Evolutionary conservation across 2,113 vertebrate species (phyloP).

Genomic region (Ramphastos sulfuratus): DNA sequence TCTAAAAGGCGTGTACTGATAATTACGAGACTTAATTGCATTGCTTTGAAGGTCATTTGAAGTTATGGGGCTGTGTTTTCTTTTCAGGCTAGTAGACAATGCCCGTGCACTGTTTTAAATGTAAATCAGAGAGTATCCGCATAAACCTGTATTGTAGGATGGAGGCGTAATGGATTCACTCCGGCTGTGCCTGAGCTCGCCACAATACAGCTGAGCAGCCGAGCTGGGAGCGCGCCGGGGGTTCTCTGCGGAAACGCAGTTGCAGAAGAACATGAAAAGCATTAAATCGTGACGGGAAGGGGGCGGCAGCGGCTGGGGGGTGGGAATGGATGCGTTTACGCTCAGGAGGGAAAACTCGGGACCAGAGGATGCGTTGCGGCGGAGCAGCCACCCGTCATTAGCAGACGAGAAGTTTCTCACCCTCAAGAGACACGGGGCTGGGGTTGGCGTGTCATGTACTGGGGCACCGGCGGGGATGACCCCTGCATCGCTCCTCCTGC

Average conservation of each 20-base stretch:
- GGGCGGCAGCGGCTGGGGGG: not conserved
- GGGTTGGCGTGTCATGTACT: not conserved
- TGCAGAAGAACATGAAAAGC: constrained; percentile 72
- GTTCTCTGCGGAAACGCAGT: constrained; percentile 75
- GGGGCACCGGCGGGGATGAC: not conserved
- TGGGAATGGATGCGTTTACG: constrained; percentile 26
- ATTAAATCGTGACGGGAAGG: constrained; percentile 69
- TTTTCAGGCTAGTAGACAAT: constrained; percentile 65
- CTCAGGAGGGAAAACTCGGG: not conserved
- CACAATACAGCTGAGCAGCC: constrained; percentile 74
- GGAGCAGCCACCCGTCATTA: not conserved
- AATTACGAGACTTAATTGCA: constrained; percentile 76
- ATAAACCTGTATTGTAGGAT: constrained; percentile 72
- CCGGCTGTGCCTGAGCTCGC: constrained; percentile 63
- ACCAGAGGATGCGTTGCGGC: not conserved
- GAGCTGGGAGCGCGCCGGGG: constrained; percentile 69
- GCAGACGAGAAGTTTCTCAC: constrained; percentile 8
- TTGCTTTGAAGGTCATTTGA: constrained; percentile 76
- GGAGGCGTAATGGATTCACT: constrained; percentile 74
- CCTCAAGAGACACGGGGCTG: not conserved
- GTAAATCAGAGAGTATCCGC: constrained; percentile 75
- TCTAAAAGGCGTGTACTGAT: constrained; percentile 59
- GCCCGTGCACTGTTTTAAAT: constrained; percentile 69
- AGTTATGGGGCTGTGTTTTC: constrained; percentile 68
- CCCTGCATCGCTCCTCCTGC: not conserved